Conservation (phyloP, 2,113 vertebrate species). For the Tyrannus savana region DNA sequence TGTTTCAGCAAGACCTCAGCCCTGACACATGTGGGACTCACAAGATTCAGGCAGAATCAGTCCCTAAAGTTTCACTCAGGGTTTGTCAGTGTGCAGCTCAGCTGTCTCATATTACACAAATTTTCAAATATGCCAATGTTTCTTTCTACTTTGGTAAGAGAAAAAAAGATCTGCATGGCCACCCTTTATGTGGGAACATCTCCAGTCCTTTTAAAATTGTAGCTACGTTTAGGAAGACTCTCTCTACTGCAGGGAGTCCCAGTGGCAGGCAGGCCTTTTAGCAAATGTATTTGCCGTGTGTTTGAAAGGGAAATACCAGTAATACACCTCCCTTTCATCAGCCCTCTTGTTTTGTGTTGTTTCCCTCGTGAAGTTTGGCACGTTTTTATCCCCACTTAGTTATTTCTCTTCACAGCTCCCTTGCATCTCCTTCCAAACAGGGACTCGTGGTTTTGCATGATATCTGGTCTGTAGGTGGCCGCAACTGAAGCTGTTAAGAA, state of each 20-base stretch:
- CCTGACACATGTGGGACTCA: neutral
- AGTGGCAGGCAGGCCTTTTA: neutral
- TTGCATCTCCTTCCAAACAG: neutral
- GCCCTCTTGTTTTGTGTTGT: neutral
- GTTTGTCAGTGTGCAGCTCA: neutral
- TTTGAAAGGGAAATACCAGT: neutral
- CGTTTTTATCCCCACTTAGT: neutral
- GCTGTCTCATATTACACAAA: neutral
- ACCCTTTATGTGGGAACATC: neutral
- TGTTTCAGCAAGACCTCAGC: neutral
- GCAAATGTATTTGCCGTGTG: neutral
- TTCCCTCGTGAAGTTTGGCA: neutral
- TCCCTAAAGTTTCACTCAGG: neutral
- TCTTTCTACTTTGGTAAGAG: neutral
- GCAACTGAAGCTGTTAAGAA: slow-evolving; percentile 32
- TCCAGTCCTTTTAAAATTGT: neutral
- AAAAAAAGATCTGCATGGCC: neutral
- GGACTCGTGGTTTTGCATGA: slow-evolving; percentile 4
- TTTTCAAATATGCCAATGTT: neutral
- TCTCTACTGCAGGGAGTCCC: neutral
- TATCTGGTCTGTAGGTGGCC: slow-evolving; percentile 48
- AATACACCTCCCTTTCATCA: neutral
- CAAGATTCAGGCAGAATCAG: neutral
- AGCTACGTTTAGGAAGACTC: neutral
- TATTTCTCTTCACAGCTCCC: neutral